Evolutionary conservation across 2,113 vertebrate genomes (phyloP).

Genomic region (Herpailurus yagouaroundi): DNA sequence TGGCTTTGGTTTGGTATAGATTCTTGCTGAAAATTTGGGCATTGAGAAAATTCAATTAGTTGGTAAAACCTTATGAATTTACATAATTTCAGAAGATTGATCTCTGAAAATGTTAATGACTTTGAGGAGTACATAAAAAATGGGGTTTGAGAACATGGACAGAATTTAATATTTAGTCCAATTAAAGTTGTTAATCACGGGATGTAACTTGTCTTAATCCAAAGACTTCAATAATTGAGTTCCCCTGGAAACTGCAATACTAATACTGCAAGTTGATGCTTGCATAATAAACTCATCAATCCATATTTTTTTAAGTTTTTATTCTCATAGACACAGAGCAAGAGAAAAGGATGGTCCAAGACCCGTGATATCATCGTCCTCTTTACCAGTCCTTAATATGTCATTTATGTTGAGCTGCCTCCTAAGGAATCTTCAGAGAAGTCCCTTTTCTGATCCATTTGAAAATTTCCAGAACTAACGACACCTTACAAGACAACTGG

Average conservation of each 20-base stretch:
- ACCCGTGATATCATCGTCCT: neutral
- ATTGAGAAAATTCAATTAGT: neutral
- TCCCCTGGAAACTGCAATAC: neutral
- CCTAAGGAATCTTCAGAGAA: slow-evolving; percentile 23
- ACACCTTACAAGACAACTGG: slow-evolving; percentile 54
- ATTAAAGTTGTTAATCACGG: slow-evolving; percentile 61
- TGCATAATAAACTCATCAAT: neutral
- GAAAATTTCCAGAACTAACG: slow-evolving; percentile 55
- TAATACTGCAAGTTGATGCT: neutral
- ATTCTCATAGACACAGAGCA: neutral
- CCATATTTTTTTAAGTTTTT: neutral
- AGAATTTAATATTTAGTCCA: slow-evolving; percentile 40
- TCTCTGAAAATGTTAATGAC: slow-evolving; percentile 35
- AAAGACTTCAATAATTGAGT: slow-evolving; percentile 17
- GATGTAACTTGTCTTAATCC: neutral
- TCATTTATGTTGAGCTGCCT: slow-evolving; percentile 2
- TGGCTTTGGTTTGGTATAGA: neutral
- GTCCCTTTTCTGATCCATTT: slow-evolving; percentile 37
- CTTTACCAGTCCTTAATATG: neutral
- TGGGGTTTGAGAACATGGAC: neutral
- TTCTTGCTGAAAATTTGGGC: neutral
- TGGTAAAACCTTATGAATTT: neutral
- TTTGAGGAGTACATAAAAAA: slow-evolving; percentile 3
- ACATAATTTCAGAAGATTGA: neutral
- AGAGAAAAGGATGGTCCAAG: neutral